Conservation (phyloP, 1,140 invertebrate genomes). For the Drosophila willistoni region DNA sequence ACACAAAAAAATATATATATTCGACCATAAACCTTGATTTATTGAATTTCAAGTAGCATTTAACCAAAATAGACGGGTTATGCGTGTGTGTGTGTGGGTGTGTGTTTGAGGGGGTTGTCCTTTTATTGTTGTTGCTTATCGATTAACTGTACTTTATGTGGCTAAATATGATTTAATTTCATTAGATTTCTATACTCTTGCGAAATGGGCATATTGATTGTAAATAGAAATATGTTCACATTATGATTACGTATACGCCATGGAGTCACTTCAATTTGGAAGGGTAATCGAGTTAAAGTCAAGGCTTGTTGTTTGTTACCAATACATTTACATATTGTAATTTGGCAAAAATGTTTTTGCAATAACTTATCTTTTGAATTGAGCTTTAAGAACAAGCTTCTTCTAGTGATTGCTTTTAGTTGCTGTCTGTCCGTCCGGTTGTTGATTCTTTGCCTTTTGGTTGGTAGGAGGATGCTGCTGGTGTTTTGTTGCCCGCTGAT, state of each 20-base stretch:
- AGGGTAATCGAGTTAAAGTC: no score
- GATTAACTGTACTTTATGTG: constrained; percentile 5
- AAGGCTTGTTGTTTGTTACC: neutral
- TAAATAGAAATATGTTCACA: no score
- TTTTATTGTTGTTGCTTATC: constrained; percentile 1
- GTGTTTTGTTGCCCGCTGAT: constrained; percentile 22
- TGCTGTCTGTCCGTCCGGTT: constrained; percentile 13
- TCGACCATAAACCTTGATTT: constrained; percentile 58
- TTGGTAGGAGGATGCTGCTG: constrained; percentile 4
- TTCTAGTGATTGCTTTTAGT: constrained; percentile 27
- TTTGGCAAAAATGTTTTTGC: neutral
- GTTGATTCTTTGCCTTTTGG: constrained; percentile 12
- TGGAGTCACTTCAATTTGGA: no score
- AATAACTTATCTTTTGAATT: neutral
- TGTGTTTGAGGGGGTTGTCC: neutral
- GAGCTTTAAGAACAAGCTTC: neutral
- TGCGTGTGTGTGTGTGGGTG: neutral
- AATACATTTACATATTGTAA: neutral
- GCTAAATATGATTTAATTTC: neutral
- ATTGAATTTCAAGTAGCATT: constrained; percentile 51
- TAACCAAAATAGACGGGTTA: constrained; percentile 49
- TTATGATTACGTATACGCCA: no score
- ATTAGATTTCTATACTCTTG: neutral
- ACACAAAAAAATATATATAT: constrained; percentile 36
- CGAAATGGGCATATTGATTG: neutral